Percentiles rank a stretch among this genome's conserved stretches.
phyloP scores from a whole-genome alignment of 2,797 vertebrate species.

The Coilia nasus region DNA sequence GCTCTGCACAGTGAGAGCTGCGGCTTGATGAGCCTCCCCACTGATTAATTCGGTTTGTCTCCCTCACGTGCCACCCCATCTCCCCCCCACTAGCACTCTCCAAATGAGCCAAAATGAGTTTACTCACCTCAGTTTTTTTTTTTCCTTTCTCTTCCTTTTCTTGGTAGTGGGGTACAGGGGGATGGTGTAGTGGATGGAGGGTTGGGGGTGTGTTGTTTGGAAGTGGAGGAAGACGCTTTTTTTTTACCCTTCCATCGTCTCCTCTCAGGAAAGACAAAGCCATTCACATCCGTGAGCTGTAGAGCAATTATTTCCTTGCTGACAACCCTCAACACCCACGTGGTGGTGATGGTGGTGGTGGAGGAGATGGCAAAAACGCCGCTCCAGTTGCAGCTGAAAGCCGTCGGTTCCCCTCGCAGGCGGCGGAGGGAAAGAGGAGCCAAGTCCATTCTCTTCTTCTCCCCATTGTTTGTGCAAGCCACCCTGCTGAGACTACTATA shows the following conservation, averaged over 20 bases:
- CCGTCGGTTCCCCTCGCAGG: background rate
- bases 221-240: background rate
- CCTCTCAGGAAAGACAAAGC: constrained; percentile 50
- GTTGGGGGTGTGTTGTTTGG: background rate
- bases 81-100: constrained; percentile 28
- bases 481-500: constrained; percentile 38
- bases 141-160: background rate
- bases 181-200: background rate
- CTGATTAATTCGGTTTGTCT: constrained; percentile 62
- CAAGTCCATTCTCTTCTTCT: constrained; percentile 36
- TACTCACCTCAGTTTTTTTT: constrained; percentile 28
- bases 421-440: background rate
- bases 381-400: background rate
- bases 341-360: background rate
- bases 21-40: constrained; percentile 61
- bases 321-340: constrained; percentile 58
- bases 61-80: background rate
- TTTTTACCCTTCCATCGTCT: background rate
- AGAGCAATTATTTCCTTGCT: constrained; percentile 71
- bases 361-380: background rate
- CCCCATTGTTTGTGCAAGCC: constrained; percentile 60
- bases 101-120: constrained; percentile 40
- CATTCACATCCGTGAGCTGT: constrained; percentile 58
- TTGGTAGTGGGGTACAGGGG: too few relatives aligned
- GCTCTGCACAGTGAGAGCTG: constrained; percentile 54